Evolutionary conservation across 2,113 vertebrate genomes (phyloP).

Genomic region (Empidonax traillii): DNA sequence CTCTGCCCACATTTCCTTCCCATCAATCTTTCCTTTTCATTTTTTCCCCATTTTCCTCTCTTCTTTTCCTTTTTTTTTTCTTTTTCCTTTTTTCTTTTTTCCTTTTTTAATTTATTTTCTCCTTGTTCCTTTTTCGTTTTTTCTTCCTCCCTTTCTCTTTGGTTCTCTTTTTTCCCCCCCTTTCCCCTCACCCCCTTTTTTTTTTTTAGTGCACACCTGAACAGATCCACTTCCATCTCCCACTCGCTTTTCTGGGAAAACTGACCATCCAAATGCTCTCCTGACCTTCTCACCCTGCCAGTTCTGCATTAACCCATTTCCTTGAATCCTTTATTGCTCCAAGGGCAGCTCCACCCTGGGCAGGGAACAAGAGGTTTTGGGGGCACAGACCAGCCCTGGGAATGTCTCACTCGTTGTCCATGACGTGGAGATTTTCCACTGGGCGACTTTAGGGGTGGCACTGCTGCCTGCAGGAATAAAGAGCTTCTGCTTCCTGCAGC

Average conservation of each 20-base stretch:
- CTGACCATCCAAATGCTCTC: not conserved
- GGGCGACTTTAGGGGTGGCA: not conserved
- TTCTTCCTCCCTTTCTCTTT: no score
- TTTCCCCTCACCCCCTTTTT: accelerated
- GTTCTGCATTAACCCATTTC: not conserved
- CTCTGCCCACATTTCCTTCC: not conserved
- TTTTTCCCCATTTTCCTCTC: not conserved
- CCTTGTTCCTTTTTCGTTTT: no score
- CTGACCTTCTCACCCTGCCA: not conserved
- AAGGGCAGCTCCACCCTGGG: not conserved
- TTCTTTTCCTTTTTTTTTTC: accelerated
- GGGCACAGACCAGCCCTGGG: not conserved
- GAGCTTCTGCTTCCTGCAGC: conserved; percentile 3
- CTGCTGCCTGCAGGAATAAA: not conserved
- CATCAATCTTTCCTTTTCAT: not conserved
- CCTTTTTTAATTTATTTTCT: not conserved
- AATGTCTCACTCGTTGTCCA: not conserved
- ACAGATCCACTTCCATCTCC: not conserved
- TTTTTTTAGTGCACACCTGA: not conserved
- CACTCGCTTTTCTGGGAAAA: not conserved
- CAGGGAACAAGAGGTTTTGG: accelerated
- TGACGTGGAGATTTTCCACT: not conserved
- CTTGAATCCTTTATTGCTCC: not conserved
- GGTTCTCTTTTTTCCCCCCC: not conserved
- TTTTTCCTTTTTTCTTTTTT: accelerated